A percentile compares a stretch with the other conserved stretches of the same genome.
Conservation (phyloP, 2,797 vertebrate species). For the Chloroceryle inda region DNA sequence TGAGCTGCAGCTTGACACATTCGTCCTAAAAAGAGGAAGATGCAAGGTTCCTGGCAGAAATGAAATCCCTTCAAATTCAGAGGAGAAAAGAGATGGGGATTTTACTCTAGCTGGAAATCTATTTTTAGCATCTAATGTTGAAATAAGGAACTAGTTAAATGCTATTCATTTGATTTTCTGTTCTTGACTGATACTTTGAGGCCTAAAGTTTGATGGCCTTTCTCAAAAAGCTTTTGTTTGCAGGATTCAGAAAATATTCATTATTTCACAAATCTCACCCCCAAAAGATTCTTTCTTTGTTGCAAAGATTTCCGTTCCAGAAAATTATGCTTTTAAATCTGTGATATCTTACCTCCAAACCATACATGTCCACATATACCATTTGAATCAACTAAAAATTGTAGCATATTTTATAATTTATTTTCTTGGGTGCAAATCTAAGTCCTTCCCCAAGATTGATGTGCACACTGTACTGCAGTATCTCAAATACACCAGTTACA, state of each 20-base stretch:
- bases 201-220: neutral
- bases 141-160: neutral
- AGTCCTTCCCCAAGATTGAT: neutral
- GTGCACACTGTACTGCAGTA: neutral
- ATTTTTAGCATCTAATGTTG: neutral
- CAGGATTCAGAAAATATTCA: neutral
- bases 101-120: neutral
- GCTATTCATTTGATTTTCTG: neutral
- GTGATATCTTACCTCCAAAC: neutral
- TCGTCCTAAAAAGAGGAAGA: neutral
- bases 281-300: neutral
- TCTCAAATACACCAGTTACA: neutral
- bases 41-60: neutral
- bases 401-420: neutral
- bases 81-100: neutral
- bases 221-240: neutral
- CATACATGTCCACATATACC: rapidly evolving
- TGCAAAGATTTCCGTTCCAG: neutral
- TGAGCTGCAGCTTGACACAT: neutral
- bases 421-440: neutral
- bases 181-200: neutral
- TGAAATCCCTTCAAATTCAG: neutral
- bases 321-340: neutral
- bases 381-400: neutral
- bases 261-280: neutral